These are phyloP conservation scores for Agelastica alni DNA, from an alignment of 2,888 invertebrate species.

Conservation along the genomic window DNA sequence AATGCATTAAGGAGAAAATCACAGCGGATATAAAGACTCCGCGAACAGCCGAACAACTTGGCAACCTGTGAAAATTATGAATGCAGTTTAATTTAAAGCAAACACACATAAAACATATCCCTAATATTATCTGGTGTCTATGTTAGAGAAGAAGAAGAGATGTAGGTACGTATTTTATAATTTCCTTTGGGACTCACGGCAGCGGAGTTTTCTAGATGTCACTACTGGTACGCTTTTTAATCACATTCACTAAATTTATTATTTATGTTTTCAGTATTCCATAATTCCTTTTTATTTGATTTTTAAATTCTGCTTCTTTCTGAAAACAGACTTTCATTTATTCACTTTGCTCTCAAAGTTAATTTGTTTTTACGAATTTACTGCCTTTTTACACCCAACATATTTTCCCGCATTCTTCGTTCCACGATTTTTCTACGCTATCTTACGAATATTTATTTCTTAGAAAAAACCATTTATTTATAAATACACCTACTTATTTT, in stretches of 20 bases:
- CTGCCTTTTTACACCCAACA: conserved; percentile 23
- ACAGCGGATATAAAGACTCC: conserved; percentile 30
- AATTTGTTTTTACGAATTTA: conserved; percentile 35
- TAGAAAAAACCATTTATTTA: no score
- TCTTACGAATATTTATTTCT: no score
- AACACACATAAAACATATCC: conserved; percentile 49
- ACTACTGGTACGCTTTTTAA: conserved; percentile 48
- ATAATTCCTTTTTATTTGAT: conserved; percentile 47
- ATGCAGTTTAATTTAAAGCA: conserved; percentile 51
- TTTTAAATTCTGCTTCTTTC: conserved; percentile 37
- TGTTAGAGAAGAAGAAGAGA: conserved; percentile 41
- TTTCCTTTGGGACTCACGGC: conserved; percentile 54
- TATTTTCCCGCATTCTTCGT: no score
- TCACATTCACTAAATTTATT: conserved; percentile 49
- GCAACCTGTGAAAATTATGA: conserved; percentile 41
- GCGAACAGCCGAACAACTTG: no score
- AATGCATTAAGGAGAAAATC: conserved; percentile 17
- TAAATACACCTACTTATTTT: no score
- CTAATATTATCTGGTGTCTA: conserved; percentile 50
- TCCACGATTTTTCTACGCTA: no score
- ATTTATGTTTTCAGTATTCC: conserved; percentile 43
- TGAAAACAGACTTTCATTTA: conserved; percentile 37
- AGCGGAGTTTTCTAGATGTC: conserved; percentile 45
- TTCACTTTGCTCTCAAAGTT: conserved; percentile 36
- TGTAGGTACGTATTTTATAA: conserved; percentile 53